Percentiles rank a stretch among this genome's conserved stretches.
These are phyloP conservation scores for Fragum sueziense DNA, from an alignment of 2,888 invertebrate species.

Conservation along the genomic window DNA sequence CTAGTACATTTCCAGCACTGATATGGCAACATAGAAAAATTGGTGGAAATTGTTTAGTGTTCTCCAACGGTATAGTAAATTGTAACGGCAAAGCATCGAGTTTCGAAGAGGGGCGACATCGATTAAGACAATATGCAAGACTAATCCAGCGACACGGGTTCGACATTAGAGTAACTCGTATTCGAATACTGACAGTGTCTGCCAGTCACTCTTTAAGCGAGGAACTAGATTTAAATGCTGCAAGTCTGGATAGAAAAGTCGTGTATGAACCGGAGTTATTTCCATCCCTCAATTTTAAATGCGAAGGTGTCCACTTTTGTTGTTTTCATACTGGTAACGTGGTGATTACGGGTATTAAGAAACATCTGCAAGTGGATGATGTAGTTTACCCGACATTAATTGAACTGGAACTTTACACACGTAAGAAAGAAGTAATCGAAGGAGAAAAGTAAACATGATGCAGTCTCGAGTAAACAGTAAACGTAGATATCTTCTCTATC, in stretches of 20 bases:
- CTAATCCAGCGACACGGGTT: conserved; percentile 23
- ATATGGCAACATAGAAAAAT: conserved; percentile 38
- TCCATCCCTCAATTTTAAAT: conserved; percentile 15
- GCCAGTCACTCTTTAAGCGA: conserved; percentile 10
- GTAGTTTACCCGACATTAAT: conserved; percentile 1
- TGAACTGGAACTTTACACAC: conserved; percentile 11
- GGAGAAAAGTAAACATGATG: background rate
- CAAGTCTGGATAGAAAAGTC: conserved; percentile 1
- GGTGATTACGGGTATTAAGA: conserved; percentile 38
- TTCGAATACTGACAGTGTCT: conserved; percentile 19
- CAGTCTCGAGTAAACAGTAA: background rate
- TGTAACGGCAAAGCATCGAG: conserved; percentile 26
- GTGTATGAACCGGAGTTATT: conserved; percentile 39
- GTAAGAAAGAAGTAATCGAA: background rate
- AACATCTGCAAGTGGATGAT: background rate
- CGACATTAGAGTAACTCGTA: background rate
- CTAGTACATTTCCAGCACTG: conserved; percentile 26
- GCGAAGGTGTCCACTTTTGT: conserved; percentile 13
- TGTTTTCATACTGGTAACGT: conserved; percentile 43
- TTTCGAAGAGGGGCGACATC: conserved; percentile 14
- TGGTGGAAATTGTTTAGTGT: conserved; percentile 37
- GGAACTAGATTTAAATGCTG: background rate
- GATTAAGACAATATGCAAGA: conserved; percentile 33
- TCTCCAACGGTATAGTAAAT: conserved; percentile 29
- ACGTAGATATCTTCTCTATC: too few relatives aligned